Base-by-base conservation (phyloP, 2,888 invertebrate species). In the Pyralis farinalis region DNA sequence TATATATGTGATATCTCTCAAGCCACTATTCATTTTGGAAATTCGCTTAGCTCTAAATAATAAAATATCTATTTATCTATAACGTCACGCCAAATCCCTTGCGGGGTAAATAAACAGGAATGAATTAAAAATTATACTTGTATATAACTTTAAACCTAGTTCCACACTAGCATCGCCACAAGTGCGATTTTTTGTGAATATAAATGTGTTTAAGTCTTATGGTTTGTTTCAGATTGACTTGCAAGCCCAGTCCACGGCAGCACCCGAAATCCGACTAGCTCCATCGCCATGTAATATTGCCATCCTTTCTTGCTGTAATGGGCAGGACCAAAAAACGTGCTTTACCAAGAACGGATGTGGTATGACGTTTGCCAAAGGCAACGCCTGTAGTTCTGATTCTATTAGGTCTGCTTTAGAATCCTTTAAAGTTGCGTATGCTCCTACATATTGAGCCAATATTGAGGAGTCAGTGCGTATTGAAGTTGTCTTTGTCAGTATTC, bases 281-380 rank as follows among this genome's bases (percentile, higher is more conserved):
- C 69, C 71, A 0, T 55, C 53, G 1, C 52, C 54, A 42, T 86
- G 86, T 47, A 72, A 72, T 31, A 73, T 79, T 8, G 75, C 79
- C 0, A 63, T 80, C 29, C 53, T 86, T 0, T 59, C 70, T 1
- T 86, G 86, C 58, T 85, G 86, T 44, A 58, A 55, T 27, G 44
- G 52, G 4, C 8, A 39, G 1, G 48, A 62, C 20, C 69, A 65
- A 37, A 52, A 43, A 10, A 32, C 53, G 7, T 86, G 86, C 46
- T 84, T 86, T 49, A 46, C 40, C 6, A 53, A 49, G 25, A 60
- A 71, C 7, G 69, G 70, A 6, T 86, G 86, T 40, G 40, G 28
- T 0, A 39, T 36, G 11, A 57, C 58, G 1, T 75, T 51, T 32
- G 37, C 55, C 0, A 60, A 54, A 11, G 69, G 65, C 1, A 48